Base-by-base conservation (phyloP, 2,888 invertebrate species). In the Chrysolina americana region DNA sequence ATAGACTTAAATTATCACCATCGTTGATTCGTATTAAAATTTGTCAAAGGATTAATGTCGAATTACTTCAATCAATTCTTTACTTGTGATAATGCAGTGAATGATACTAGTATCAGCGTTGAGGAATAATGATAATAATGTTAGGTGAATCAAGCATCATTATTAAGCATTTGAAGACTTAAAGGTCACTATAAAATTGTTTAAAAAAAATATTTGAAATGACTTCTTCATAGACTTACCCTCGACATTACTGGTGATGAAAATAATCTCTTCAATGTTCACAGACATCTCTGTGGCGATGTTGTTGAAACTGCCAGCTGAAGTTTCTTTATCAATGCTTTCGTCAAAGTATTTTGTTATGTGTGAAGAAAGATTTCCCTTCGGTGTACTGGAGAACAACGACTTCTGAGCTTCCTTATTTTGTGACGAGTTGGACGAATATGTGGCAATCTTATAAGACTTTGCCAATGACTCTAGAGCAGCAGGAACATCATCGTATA, bases 381-480 rank as follows among this genome's bases (percentile, higher is more conserved):
- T 90, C 19, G 89, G 88, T 4, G 96, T 93, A 86, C 96, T 90
- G 0, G 90, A 90, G 86, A 98, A 97, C 5, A 98, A 90, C 11
- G 97, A 89, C 85, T 96, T 95, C 87, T 98, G 98, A 10, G 97
- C 95, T 82, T 94, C 93, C 11, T 10, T 19, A 19, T 2, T 53
- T 21, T 53, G 53, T 0, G 96, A 93, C 70, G 96, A 97, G 64
- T 98, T 98, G 36, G 97, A 97, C 0, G 98, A 98, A 87, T 96
- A 98, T 76, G 97, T 93, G 85, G 93, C 97, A 65, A 98, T 89
- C 19, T 93, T 94, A 28, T 73, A 75, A 11, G 89, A 88, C 2
- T 91, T 89, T 4, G 90, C 91, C 94, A 97, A 95, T 75, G 90
- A 89, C 84, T 94, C 90, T 65, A 98, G 89, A 0, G 94, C 93